Base-by-base conservation (phyloP, 2,113 vertebrate genomes). In the Platycercus adscitus region DNA sequence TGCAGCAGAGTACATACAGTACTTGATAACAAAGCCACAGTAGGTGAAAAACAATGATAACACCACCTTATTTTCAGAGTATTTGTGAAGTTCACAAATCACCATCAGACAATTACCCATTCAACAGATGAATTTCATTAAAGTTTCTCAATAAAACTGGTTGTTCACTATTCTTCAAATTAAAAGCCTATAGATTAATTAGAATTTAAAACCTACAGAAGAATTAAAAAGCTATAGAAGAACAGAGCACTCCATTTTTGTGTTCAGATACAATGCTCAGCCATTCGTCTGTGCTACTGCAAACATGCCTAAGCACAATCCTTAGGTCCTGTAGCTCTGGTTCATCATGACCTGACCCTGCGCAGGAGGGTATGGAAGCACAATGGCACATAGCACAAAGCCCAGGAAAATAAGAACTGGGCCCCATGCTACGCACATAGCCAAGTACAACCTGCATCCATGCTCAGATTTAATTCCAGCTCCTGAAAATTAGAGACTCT, bases 401-500 rank as follows among this genome's bases (percentile, higher is more conserved):
- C n/a, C 63, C 49, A 15, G 23, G 11, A 11, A 24, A 0, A 7
- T 6, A 61, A 35, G 23, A 33, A 50, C 23, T 37, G 31, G 17
- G 13, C 9, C 7, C 47, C 2, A 1, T 21, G 18, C 43, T n/a
- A 47, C 1, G 8, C 2, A 65, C 46, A 61, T 3, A 73, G 53
- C 7, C 55, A 55, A 63, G 71, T 20, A 61, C 58, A 86, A 50
- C 31, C 8, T 24, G 60, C 13, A 68, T 3, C 49, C 55, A 20
- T 25, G 13, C 47, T 58, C 44, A 61, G 29, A 72, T 9, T 44
- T 71, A 64, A 85, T 35, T 81, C n/a, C 69, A 71, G 26, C 26
- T 88, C 60, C 71, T 60, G 35, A 68, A 86, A 91, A 91, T 33
- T 10, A 70, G n/a, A 63, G 70, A 80, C 63, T 82, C n/a, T n/a